These are phyloP conservation scores for Centruroides sculpturatus DNA, from an alignment of 1,140 invertebrate species.

Conservation along the genomic window DNA sequence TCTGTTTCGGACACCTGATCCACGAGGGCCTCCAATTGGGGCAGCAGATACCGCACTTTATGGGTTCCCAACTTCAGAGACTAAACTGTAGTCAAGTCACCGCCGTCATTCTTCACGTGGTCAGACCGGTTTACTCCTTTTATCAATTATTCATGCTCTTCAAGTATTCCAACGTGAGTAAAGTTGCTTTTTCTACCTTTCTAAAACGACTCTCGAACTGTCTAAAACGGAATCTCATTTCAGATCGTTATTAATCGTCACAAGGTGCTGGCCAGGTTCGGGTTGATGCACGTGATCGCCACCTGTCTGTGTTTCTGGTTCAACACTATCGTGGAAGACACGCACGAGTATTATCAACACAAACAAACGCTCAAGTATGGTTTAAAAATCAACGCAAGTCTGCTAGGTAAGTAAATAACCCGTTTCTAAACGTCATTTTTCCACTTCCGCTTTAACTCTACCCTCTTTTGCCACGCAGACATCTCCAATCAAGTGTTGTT, in stretches of 20 bases:
- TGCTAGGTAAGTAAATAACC: too few species aligned
- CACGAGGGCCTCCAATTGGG: slow-evolving; percentile 44
- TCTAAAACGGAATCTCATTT: too few species aligned
- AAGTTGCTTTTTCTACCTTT: slow-evolving; percentile 13
- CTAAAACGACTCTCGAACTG: too few species aligned
- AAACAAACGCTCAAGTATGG: too few species aligned
- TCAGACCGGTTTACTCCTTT: slow-evolving; percentile 48
- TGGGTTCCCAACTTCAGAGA: not conserved
- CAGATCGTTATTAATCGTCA: slow-evolving; percentile 44
- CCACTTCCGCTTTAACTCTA: not conserved
- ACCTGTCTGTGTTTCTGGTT: slow-evolving; percentile 57
- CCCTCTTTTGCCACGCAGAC: not conserved
- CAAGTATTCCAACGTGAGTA: slow-evolving; percentile 56
- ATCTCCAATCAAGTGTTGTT: too few species aligned
- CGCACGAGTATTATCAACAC: slow-evolving; percentile 31
- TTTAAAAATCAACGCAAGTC: too few species aligned
- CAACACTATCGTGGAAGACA: slow-evolving; percentile 52
- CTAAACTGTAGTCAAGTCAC: not conserved
- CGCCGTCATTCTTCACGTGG: not conserved
- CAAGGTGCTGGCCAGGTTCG: slow-evolving; percentile 43
- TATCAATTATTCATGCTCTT: slow-evolving; percentile 55
- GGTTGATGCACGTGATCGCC: slow-evolving; percentile 55
- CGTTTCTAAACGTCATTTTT: not conserved
- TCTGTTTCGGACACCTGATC: slow-evolving; percentile 52
- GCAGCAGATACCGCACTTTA: slow-evolving; percentile 7